Evolutionary conservation across 1,140 invertebrate genomes (phyloP).

Genomic region (Ruditapes philippinarum): DNA sequence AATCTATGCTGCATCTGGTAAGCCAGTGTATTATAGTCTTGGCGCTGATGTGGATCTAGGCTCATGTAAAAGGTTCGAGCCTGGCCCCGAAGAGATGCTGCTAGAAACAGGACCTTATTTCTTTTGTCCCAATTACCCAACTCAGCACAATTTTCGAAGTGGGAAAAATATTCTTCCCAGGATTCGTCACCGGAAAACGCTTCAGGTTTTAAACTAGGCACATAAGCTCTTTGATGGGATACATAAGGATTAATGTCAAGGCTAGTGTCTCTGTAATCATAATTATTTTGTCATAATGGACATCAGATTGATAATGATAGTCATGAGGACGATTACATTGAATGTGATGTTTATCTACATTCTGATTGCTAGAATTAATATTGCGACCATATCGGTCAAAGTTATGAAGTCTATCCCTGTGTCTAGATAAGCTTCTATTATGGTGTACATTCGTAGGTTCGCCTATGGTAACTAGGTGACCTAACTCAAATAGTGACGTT

Average conservation of each 20-base stretch:
- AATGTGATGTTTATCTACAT: background rate
- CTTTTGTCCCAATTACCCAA: constrained; percentile 19
- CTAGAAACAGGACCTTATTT: background rate
- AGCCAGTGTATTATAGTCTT: background rate
- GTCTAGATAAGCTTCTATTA: background rate
- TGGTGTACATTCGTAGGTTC: background rate
- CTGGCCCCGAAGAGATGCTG: background rate
- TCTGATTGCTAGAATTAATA: background rate
- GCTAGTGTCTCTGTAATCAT: no score
- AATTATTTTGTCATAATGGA: no score
- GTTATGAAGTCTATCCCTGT: background rate
- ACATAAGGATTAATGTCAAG: no score
- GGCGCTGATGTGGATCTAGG: background rate
- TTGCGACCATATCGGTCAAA: background rate
- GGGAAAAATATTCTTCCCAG: constrained; percentile 41
- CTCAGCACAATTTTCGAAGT: constrained; percentile 55
- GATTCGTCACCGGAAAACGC: constrained; percentile 31
- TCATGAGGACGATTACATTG: background rate
- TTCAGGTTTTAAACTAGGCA: constrained; percentile 49
- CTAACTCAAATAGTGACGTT: no score
- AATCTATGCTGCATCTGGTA: constrained; percentile 14
- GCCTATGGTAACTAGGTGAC: background rate
- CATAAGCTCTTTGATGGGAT: no score
- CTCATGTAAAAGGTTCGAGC: background rate
- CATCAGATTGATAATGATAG: background rate